phyloP scores from a whole-genome alignment of 2,113 vertebrate genomes.

The Gobio gobio region DNA sequence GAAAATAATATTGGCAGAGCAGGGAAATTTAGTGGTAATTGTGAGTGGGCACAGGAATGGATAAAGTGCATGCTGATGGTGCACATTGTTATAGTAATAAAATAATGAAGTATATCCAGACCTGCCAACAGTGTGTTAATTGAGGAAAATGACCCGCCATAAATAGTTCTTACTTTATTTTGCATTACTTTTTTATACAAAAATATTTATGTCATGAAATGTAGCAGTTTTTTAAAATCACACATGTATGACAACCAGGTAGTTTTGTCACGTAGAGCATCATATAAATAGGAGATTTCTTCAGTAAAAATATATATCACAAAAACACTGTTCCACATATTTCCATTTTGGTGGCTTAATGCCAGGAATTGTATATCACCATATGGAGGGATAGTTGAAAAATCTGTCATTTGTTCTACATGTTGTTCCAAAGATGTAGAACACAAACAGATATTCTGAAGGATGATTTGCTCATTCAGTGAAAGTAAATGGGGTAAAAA shows the following conservation, averaged over 20 bases:
- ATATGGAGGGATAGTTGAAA: not conserved
- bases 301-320: not conserved
- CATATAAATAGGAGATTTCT: not conserved
- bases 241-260: not conserved
- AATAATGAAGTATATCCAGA: constrained; percentile 68
- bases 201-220: not conserved
- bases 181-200: not conserved
- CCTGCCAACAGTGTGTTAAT: constrained; percentile 68
- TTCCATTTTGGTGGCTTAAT: not conserved
- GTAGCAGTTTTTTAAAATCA: not conserved
- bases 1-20: constrained; percentile 54
- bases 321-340: not conserved
- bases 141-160: constrained; percentile 49
- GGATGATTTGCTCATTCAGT: not conserved
- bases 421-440: not conserved
- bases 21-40: constrained; percentile 66
- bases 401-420: not conserved
- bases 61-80: constrained; percentile 56
- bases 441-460: not conserved
- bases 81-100: constrained; percentile 57
- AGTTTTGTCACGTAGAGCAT: not conserved
- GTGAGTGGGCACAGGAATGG: constrained; percentile 54
- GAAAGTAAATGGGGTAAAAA: not conserved
- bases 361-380: not conserved
- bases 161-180: not conserved